Percentiles rank a stretch among this genome's conserved stretches.
Conservation (phyloP, 2,888 invertebrate genomes). For the Ephialtes manifestator region DNA sequence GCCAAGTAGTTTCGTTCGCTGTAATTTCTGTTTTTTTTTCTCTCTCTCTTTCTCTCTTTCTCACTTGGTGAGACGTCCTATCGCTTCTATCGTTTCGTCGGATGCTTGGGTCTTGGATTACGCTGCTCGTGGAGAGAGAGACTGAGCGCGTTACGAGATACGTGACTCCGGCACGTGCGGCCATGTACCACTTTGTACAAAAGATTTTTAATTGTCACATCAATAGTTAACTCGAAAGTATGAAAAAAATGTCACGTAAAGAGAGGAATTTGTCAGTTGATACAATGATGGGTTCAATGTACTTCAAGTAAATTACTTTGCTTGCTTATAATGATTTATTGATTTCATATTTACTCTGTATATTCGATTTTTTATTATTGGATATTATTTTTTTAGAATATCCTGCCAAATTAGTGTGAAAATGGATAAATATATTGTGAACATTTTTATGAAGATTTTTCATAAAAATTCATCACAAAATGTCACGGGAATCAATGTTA, state of each 20-base stretch:
- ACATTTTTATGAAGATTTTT: no score
- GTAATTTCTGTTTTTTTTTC: no score
- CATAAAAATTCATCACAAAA: no score
- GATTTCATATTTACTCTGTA: no score
- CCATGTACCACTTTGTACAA: constrained; percentile 9
- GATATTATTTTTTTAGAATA: no score
- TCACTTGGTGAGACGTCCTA: background rate
- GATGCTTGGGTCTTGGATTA: constrained; percentile 51
- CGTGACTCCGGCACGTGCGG: constrained; percentile 40
- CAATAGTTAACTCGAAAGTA: background rate
- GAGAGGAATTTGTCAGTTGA: background rate
- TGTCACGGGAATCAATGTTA: no score
- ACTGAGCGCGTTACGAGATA: constrained; percentile 58
- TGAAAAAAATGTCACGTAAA: background rate
- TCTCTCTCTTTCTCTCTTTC: no score
- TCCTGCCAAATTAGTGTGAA: no score
- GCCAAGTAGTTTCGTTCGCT: background rate
- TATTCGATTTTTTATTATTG: no score
- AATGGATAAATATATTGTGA: no score
- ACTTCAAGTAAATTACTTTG: background rate
- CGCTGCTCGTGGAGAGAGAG: constrained; percentile 52
- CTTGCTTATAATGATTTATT: no score
- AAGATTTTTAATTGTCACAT: constrained; percentile 6
- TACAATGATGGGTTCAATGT: background rate
- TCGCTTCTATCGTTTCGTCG: constrained; percentile 24